Base-by-base conservation (phyloP, 2,888 invertebrate genomes). In the Pristionchus entomophagus region DNA sequence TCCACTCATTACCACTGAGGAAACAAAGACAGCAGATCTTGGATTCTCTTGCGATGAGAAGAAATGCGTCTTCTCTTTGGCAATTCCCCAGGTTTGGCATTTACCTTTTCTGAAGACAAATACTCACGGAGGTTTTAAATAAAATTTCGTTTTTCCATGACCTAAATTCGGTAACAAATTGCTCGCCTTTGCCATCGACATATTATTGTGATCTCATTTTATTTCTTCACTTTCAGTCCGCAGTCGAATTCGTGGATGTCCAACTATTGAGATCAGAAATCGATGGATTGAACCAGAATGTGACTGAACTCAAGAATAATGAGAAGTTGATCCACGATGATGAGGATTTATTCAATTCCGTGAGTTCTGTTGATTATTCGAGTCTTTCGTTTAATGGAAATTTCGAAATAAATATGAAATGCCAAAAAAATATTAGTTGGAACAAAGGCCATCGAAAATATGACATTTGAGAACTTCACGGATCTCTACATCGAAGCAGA, bases 31-130 rank as follows among this genome's bases (percentile, higher is more conserved):
- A 14, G 73, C 73, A 8, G 41, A 73, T 45, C 73, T 73, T n/a
- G 73, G 73, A 73, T 73, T 73, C 73, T 26, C 38, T 73, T 73
- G 73, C 32, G 73, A 73, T 26, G 73, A n/a, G 3, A 41, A 73
- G 41, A 73, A 73, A 17, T 73, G 73, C 45, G 26, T 35, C 6
- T 73, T 73, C 73, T 26, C n/a, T 26, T 26, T 73, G 1, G 41
- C 38, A 22, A 73, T 73, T 73, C 73, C 73, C 3, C 73, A 73
- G 73, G 73, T 73, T 10, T n/a, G 41, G 10, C 5, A 10, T 73
- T n/a, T 41, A 41, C 10, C 3, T 12, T 45, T 73, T 56, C 19
- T 56, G n/a, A n/a, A n/a, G n/a, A 35, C 19, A 6, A 38, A 38
- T 38, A n/a, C 14, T 32, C 51, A 14, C 12, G 51, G 3, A 29